Conservation (phyloP, 2,888 invertebrate species). For the Cotesia congregata region DNA sequence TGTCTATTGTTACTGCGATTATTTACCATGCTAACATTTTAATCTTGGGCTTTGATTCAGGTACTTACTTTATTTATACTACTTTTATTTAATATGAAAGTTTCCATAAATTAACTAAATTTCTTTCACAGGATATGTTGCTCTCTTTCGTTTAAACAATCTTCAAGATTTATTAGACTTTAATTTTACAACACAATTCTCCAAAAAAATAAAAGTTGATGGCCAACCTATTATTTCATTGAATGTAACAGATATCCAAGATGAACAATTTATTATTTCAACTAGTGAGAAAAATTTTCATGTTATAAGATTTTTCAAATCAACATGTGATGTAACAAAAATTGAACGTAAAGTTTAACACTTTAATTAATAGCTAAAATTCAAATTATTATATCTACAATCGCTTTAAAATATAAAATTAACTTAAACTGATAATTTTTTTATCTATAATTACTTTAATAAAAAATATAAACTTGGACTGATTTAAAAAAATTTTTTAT, state of each 20-base stretch:
- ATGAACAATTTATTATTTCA: neutral
- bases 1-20: neutral
- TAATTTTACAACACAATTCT: neutral
- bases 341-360: no score
- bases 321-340: neutral
- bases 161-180: neutral
- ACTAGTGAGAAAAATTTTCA: neutral
- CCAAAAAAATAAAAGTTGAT: slow-evolving; percentile 6
- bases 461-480: no score
- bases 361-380: no score
- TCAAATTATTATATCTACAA: no score
- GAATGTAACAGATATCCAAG: neutral
- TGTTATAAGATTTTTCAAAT: neutral
- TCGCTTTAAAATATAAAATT: no score
- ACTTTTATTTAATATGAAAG: neutral
- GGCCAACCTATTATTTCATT: neutral
- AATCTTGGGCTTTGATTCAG: neutral
- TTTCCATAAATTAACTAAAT: neutral
- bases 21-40: neutral
- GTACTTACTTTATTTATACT: neutral
- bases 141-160: neutral
- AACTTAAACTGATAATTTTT: no score
- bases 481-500: no score
- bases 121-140: neutral
- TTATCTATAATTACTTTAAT: no score